Evolutionary conservation across 1,140 invertebrate species (phyloP), one percentile per base, ranked within the genome.

Genomic region (Neodiprion pinetum): DNA sequence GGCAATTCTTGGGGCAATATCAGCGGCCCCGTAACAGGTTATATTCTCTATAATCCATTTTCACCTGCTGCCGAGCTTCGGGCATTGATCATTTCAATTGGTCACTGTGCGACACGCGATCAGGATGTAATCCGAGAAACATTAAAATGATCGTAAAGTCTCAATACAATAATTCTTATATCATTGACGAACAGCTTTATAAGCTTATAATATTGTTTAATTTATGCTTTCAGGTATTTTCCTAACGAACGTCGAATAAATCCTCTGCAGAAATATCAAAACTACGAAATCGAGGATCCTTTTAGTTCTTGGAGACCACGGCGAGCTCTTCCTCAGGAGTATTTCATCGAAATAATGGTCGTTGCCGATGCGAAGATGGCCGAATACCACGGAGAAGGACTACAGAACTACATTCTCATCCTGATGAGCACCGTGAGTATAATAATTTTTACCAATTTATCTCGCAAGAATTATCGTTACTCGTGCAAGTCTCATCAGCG

Each of bases 301-400:
- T 82, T 79, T 72, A 79, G 76, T 48, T 72, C 67, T 67, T 85
- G 83, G 85, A 80, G 85, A 77, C 77, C 82, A 12, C 81, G 82
- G 48, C 82, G 84, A 75, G 82, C 85, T 67, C 74, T 85, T 68
- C 90, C 92, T 14, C 89, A 90, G 78, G 91, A 93, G 77, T 93
- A 94, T 83, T 94, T 92, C 79, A 91, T 96, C 50, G 95, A 96
- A 87, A 91, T 96, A 48, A 90, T 96, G 85, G 91, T 96, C 9
- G 95, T 95, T 4, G 94, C 94, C 47, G 96, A 97, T 83, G 85
- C 86, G 12, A 94, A 92, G 80, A 96, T 97, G 95, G 83, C 90
- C 1, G 86, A 91, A 21, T 96, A 95, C 81, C 95, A 97, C 80
- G 90, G 90, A 9, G 80, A 80, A 10, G 88, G 88, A 61, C 85